Conservation (phyloP, 1,140 invertebrate species). For the Drosophila miranda region DNA sequence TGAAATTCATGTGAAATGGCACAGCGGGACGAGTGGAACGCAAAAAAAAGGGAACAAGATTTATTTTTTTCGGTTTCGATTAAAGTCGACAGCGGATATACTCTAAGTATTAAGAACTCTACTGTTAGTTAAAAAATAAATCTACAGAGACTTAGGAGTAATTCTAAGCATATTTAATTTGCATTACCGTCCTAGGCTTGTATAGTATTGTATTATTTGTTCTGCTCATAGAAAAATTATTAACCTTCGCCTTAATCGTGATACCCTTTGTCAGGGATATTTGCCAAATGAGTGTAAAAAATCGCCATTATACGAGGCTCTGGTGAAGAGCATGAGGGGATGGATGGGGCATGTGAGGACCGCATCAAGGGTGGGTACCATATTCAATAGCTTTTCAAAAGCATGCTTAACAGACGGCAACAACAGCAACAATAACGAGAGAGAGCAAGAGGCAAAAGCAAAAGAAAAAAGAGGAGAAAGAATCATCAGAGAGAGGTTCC, state of each 20-base stretch:
- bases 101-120: conserved; percentile 1
- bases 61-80: conserved; percentile 11
- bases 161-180: too few relatives aligned
- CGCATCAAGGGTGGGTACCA: conserved; percentile 47
- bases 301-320: conserved; percentile 57
- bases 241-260: neutral
- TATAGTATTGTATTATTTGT: too few relatives aligned
- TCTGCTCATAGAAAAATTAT: too few relatives aligned
- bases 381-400: conserved; percentile 79
- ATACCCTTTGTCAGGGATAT: conserved; percentile 15
- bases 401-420: conserved; percentile 65
- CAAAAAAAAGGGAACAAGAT: conserved; percentile 43
- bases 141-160: too few relatives aligned
- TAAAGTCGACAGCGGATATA: conserved; percentile 3
- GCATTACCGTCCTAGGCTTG: too few relatives aligned
- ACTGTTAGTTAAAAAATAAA: too few relatives aligned
- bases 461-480: conserved; percentile 52
- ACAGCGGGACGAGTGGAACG: conserved; percentile 24
- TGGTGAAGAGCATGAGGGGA: neutral
- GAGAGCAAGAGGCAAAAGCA: conserved; percentile 35
- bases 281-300: conserved; percentile 70
- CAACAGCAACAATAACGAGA: conserved; percentile 53
- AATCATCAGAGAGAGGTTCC: conserved; percentile 36
- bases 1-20: conserved; percentile 49
- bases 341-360: conserved; percentile 11